A percentile compares a stretch with the other conserved stretches of the same genome.
phyloP scores from a whole-genome alignment of 64 coral and sea anemone genomes.

The Pachyseris speciosa region DNA sequence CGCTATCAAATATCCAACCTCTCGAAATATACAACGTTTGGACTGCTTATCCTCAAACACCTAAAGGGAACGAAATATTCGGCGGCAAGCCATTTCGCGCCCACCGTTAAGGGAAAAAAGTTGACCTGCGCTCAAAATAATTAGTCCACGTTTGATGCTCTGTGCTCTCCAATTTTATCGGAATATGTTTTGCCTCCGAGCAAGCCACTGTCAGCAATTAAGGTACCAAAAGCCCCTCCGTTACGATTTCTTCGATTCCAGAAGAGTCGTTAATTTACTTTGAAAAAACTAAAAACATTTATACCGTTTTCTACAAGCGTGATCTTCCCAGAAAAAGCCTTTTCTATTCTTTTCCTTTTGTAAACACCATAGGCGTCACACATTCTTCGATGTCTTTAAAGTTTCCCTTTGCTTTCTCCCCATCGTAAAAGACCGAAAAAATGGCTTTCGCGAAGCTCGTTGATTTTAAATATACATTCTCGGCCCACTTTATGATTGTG shows the following conservation, averaged over 20 bases:
- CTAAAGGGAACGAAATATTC: slow-evolving; percentile 40
- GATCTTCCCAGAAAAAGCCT: background rate
- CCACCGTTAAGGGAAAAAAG: slow-evolving; percentile 24
- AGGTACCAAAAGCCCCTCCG: background rate
- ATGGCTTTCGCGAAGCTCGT: background rate
- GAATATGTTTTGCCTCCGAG: background rate
- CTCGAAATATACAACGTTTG: slow-evolving; percentile 45
- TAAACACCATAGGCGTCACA: slow-evolving; percentile 24
- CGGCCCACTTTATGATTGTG: background rate
- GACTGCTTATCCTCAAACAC: slow-evolving; percentile 33
- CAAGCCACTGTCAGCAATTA: background rate
- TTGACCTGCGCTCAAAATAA: slow-evolving; percentile 17
- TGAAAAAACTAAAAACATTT: slow-evolving; percentile 3
- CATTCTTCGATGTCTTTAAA: background rate
- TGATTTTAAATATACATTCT: background rate
- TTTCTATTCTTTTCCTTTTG: slow-evolving; percentile 11
- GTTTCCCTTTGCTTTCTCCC: background rate
- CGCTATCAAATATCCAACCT: slow-evolving; percentile 79
- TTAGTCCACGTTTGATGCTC: slow-evolving; percentile 34
- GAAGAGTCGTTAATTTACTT: background rate
- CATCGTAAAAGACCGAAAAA: background rate
- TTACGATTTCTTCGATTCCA: background rate
- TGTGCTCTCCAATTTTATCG: background rate
- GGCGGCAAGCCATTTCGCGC: slow-evolving; percentile 20
- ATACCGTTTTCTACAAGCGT: background rate